Percentiles rank a stretch among this genome's conserved stretches.
Evolutionary conservation across 2,797 vertebrate genomes (phyloP).

Genomic region (Antennarius maculatus): DNA sequence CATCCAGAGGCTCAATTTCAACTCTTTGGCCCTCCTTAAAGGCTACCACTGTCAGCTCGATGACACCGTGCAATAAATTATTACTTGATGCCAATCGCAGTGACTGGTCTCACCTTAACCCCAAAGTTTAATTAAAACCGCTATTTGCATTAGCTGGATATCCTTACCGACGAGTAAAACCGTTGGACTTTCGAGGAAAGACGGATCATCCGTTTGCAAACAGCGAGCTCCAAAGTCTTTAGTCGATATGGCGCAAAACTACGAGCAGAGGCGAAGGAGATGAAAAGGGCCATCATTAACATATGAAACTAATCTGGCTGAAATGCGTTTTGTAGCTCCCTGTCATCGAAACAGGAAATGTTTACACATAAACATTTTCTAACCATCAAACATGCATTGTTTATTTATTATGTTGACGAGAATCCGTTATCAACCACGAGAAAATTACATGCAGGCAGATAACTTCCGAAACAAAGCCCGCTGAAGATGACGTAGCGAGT

Average conservation of each 20-base stretch:
- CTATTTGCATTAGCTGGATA: conserved; percentile 4
- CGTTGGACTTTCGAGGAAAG: conserved; percentile 16
- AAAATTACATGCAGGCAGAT: conserved; percentile 31
- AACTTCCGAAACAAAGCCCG: conserved; percentile 53
- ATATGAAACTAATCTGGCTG: too few species aligned
- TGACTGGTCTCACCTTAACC: conserved; percentile 26
- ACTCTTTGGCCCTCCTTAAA: conserved; percentile 29
- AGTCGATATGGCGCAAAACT: background rate
- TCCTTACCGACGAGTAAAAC: conserved; percentile 64
- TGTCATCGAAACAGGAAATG: background rate
- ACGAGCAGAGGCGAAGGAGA: conserved; percentile 16
- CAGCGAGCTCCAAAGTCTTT: background rate
- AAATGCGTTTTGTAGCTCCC: background rate
- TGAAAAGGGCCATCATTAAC: conserved; percentile 26
- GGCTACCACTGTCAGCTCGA: conserved; percentile 33
- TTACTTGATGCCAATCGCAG: background rate
- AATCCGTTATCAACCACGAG: background rate
- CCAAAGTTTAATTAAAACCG: conserved; percentile 22
- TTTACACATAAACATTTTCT: background rate
- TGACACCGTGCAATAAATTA: conserved; percentile 24
- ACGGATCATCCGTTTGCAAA: conserved; percentile 19
- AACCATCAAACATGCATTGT: background rate
- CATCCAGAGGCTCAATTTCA: conserved; percentile 18
- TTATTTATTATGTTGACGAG: too few species aligned
- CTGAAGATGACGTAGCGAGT: conserved; percentile 59